A percentile compares a stretch with the other conserved stretches of the same genome.
Conservation (phyloP, 2,888 invertebrate species). For the Trichopria drosophilae region DNA sequence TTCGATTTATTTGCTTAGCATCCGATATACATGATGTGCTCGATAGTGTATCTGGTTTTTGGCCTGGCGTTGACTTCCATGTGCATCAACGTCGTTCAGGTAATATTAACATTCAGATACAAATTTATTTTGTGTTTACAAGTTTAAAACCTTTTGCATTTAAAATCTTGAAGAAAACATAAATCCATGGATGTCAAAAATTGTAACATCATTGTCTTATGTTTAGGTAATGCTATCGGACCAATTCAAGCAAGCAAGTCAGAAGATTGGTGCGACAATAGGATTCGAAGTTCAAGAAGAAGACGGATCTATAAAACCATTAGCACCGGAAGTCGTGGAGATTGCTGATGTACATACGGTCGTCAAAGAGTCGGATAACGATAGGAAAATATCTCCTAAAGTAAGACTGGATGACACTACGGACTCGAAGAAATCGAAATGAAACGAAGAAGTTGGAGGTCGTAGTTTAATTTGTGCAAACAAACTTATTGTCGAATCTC, state of each 20-base stretch:
- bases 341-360: constrained; percentile 51
- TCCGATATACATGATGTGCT: constrained; percentile 86
- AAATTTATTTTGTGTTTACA: constrained; percentile 4
- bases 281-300: constrained; percentile 75
- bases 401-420: constrained; percentile 48
- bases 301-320: constrained; percentile 60
- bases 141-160: background rate
- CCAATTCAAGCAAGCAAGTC: constrained; percentile 81
- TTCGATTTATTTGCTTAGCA: constrained; percentile 63
- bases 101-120: constrained; percentile 59
- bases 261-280: constrained; percentile 82
- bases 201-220: constrained; percentile 7
- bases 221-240: constrained; percentile 66
- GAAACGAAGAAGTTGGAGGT: constrained; percentile 24
- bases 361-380: constrained; percentile 38
- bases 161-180: background rate
- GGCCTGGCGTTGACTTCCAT: constrained; percentile 94
- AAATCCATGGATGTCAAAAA: background rate
- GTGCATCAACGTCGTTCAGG: constrained; percentile 96
- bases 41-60: constrained; percentile 90
- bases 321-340: constrained; percentile 50
- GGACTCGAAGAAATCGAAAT: constrained; percentile 21
- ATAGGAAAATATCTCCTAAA: constrained; percentile 45
- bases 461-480: background rate
- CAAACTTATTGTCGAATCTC: background rate